Evolutionary conservation across 2,797 vertebrate species (phyloP).

Genomic region (Acipenser oxyrinchus): DNA sequence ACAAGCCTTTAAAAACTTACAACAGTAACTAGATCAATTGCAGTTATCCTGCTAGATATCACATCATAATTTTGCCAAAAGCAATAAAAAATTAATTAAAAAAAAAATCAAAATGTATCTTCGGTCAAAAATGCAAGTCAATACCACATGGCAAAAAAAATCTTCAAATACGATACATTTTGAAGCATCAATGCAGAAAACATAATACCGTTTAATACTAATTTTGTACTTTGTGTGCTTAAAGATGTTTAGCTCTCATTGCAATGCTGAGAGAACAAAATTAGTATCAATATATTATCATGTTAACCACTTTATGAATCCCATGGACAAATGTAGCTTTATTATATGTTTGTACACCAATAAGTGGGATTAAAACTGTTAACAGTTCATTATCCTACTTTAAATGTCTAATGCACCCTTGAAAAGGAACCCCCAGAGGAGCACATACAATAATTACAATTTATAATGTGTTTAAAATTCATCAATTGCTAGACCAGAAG

Average conservation of each 20-base stretch:
- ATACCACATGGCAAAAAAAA: constrained; percentile 52
- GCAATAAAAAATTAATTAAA: constrained; percentile 40
- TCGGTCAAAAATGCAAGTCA: constrained; percentile 59
- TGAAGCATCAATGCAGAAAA: constrained; percentile 85
- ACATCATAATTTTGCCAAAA: constrained; percentile 64
- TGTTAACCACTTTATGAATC: constrained; percentile 71
- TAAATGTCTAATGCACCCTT: constrained; percentile 16
- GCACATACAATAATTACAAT: background rate
- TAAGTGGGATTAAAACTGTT: constrained; percentile 32
- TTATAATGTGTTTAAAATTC: constrained; percentile 5
- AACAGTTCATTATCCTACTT: constrained; percentile 23
- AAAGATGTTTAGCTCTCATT: constrained; percentile 53
- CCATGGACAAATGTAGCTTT: constrained; percentile 75
- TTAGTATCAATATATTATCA: constrained; percentile 72
- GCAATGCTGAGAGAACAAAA: constrained; percentile 71
- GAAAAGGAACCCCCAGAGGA: constrained; percentile 3
- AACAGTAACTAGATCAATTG: constrained; percentile 58
- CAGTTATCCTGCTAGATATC: constrained; percentile 74
- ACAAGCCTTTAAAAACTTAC: constrained; percentile 77
- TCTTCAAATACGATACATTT: constrained; percentile 80
- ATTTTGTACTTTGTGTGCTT: constrained; percentile 67
- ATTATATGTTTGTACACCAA: constrained; percentile 23
- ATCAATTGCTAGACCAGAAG: too few relatives aligned
- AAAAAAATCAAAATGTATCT: constrained; percentile 90
- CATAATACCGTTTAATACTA: constrained; percentile 77